Base-by-base conservation (phyloP, 2,888 invertebrate species). In the Lomographa bimaculata region DNA sequence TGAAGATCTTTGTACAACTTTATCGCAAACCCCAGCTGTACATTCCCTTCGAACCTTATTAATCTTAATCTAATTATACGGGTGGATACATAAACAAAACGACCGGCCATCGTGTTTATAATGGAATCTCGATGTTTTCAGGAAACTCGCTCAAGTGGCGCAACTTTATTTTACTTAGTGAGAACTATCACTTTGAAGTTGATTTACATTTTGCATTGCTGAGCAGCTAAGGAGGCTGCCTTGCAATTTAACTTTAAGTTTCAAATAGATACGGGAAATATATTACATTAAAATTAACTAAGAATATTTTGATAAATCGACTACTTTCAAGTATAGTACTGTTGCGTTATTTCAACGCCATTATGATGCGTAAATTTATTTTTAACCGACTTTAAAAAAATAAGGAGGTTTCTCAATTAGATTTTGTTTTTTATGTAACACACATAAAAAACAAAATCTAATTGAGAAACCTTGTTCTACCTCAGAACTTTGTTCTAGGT, bases 11-110 rank as follows among this genome's bases (percentile, higher is more conserved):
- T 30, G 20, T 29, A 34, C 34, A 24, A 29, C 19, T 24, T 40
- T 34, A 41, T 35, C 35, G 17, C 35, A 26, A 20, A 41, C 14
- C 30, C 42, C 42, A 42, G 42, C 42, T 36, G 42, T 36, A 42
- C 37, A 36, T 43, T 36, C 32, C 23, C 27, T 37, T 43, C 42
- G 42, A 32, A 37, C 42, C 42, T 43, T 43, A 43, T 43, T 43
- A 43, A 43, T 43, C 36, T 43, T 43, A 43, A 43, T 43, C 42
- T 35, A 43, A 43, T 43, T 43, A 43, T 27, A 43, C 42, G 42
- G 42, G 42, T 37, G 42, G 42, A 18, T 32, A 42, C 26, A 43
- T 43, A 43, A 43, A 43, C 42, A 43, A 35, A 42, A 35, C 35
- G 29, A 21, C 36, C 29, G 32, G 23, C 26, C 36, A 27, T 32